A percentile compares a stretch with the other conserved stretches of the same genome.
Conservation (phyloP, 2,888 invertebrate genomes). For the Drosophila nigritarsus region DNA sequence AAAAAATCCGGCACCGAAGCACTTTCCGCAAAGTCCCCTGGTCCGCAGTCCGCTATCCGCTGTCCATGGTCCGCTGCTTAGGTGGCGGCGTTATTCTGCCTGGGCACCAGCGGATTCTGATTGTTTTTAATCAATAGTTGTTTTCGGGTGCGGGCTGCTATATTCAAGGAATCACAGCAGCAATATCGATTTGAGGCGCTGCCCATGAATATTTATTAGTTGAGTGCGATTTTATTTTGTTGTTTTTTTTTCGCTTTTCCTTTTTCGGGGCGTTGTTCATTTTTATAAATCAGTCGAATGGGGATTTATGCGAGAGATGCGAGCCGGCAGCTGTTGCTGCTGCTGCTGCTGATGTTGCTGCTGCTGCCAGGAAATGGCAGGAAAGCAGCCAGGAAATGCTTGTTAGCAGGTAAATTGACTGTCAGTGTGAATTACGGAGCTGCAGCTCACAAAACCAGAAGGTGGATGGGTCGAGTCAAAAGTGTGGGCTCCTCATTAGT, state of each 20-base stretch:
- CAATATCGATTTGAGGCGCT: constrained; percentile 29
- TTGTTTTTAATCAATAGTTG: constrained; percentile 58
- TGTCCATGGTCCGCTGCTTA: constrained; percentile 17
- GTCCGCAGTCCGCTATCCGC: background rate
- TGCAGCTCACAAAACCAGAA: constrained; percentile 20
- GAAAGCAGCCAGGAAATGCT: constrained; percentile 54
- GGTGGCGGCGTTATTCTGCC: constrained; percentile 47
- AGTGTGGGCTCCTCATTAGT: constrained; percentile 57
- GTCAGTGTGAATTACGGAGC: constrained; percentile 61
- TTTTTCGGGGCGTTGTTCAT: constrained; percentile 69
- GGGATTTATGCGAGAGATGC: constrained; percentile 59
- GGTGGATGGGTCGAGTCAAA: constrained; percentile 12
- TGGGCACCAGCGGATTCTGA: constrained; percentile 14
- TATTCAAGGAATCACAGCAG: constrained; percentile 45
- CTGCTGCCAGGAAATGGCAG: constrained; percentile 43
- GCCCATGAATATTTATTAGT: constrained; percentile 72
- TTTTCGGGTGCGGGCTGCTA: constrained; percentile 1
- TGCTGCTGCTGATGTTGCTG: constrained; percentile 7
- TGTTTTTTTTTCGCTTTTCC: background rate
- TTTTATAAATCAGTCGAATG: constrained; percentile 74
- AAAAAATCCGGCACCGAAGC: background rate
- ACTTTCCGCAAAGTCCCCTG: constrained; percentile 10
- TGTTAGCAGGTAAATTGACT: constrained; percentile 77
- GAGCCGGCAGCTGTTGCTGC: constrained; percentile 26
- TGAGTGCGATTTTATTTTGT: constrained; percentile 17